Base-by-base conservation (phyloP, 1,140 invertebrate species). In the Drosophila sturtevanti region DNA sequence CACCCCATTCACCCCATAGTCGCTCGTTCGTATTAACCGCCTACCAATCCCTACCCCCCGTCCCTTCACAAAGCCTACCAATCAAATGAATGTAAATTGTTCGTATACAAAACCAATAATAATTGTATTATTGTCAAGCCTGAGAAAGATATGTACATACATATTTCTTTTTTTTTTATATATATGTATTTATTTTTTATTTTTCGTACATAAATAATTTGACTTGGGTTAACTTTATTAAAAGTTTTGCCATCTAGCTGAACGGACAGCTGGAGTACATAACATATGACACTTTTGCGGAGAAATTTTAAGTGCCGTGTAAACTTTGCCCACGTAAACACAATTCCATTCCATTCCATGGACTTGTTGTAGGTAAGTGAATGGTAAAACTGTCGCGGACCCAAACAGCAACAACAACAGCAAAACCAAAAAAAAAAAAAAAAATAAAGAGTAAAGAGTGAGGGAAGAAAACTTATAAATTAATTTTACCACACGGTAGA, bases 61-160 rank as follows among this genome's bases (percentile, higher is more conserved):
- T 35, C 9, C 37, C 4, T 16, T 31, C 14, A 4, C 55, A 31
- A 24, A 56, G n/a, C 48, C 52, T 63, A 55, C 55, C 21, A n/a
- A 10, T 69, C 31, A 61, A 58, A 41, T 55, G 61, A 44, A 70
- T 78, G 81, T 77, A 84, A 84, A 84, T 84, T 85, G 81, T 80
- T 64, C 77, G 77, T 81, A 82, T 80, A 80, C 77, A 80, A 84
- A 61, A 77, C 77, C 81, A 85, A 85, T 86, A 85, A 85, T 86
- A 82, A 89, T 86, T 86, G 84, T 86, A 82, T 73, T 71, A 63
- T 78, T 64, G 59, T 81, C 82, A 72, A 48, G 16, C 2, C 41
- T 21, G 41, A 48, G 41, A 44, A 14, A 44, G 41, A 44, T 14
- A n/a, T n/a, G n/a, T n/a, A n/a, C n/a, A n/a, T n/a, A n/a, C n/a